Evolutionary conservation across 2,113 vertebrate species (phyloP), one percentile per base, ranked within the genome.

Genomic region (Trochalopteron elliotii): DNA sequence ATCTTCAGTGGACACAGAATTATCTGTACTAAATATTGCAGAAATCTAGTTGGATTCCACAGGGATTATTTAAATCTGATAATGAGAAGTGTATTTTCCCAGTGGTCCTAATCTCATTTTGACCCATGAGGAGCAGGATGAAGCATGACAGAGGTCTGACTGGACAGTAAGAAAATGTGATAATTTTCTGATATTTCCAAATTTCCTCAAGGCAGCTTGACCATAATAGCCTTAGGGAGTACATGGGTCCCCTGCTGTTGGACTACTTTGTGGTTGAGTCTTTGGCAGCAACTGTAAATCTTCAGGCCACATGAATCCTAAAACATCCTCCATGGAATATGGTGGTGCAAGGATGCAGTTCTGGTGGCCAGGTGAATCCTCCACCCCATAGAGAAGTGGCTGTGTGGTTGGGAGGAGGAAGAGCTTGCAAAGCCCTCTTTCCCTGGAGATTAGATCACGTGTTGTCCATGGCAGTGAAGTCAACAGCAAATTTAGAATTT

Each of bases 341-440:
- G 50, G 53, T 69, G 53, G 40, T 83, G 68, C 19, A 64, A 28
- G 55, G 53, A 22, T 82, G 81, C 1, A 2, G 0, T 72, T 61
- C 55, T 90, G 74, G 65, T 75, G 61, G 67, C 57, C 92, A 87
- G 61, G 85, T 87, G 90, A 56, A 37, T 56, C 44, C 37, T 76
- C 13, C 4, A 1, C 22, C 12, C 33, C 0, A 0, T 1, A 16
- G 23, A 64, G 37, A 15, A 65, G 19, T 3, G 1, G 7, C 39
- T 61, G 7, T 30, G 12, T 61, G 37, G 11, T 86, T 13, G 15
- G 30, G 15, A 89, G 45, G 63, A 77, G 33, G 35, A 86, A 80
- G 53, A 70, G 31, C 28, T 80, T 37, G 22, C 80, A 45, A 56
- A 75, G n/a, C 23, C 27, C 33, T 60, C n/a, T 35, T 42, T 16